Conservation (phyloP, 2,797 vertebrate genomes). For the Phataginus tetradactyla region DNA sequence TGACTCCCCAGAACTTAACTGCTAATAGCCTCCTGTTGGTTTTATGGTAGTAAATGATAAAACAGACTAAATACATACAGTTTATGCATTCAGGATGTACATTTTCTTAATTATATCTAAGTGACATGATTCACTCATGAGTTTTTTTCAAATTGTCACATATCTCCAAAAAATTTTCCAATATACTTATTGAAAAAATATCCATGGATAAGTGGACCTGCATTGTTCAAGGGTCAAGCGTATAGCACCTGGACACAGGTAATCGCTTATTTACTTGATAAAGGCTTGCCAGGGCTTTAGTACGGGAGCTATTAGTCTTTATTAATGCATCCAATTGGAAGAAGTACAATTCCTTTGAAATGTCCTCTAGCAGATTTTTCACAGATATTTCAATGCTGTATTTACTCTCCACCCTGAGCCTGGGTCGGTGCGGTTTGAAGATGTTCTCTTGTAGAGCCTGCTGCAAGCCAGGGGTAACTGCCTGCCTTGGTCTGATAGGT, state of each 20-base stretch:
- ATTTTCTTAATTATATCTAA: too few relatives aligned
- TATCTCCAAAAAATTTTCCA: too few relatives aligned
- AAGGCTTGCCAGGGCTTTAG: background rate
- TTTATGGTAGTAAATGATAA: too few relatives aligned
- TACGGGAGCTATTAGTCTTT: constrained; percentile 9
- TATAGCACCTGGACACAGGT: background rate
- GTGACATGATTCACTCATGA: too few relatives aligned
- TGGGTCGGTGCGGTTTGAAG: background rate
- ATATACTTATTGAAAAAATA: too few relatives aligned
- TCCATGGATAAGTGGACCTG: too few relatives aligned
- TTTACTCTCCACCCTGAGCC: background rate
- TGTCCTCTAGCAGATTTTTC: background rate
- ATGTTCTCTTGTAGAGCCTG: background rate
- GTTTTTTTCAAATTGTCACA: too few relatives aligned
- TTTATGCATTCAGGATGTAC: too few relatives aligned
- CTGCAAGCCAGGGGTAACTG: background rate
- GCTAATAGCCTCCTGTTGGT: too few relatives aligned
- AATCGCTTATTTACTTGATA: background rate
- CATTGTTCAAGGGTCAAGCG: too few relatives aligned
- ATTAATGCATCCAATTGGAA: constrained; percentile 43
- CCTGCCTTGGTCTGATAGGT: background rate
- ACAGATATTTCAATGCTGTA: background rate
- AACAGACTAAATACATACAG: too few relatives aligned
- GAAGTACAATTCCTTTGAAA: background rate
- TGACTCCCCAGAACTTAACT: too few relatives aligned